phyloP scores from a whole-genome alignment of 2,888 invertebrate genomes.

The Orthosia gracilis region DNA sequence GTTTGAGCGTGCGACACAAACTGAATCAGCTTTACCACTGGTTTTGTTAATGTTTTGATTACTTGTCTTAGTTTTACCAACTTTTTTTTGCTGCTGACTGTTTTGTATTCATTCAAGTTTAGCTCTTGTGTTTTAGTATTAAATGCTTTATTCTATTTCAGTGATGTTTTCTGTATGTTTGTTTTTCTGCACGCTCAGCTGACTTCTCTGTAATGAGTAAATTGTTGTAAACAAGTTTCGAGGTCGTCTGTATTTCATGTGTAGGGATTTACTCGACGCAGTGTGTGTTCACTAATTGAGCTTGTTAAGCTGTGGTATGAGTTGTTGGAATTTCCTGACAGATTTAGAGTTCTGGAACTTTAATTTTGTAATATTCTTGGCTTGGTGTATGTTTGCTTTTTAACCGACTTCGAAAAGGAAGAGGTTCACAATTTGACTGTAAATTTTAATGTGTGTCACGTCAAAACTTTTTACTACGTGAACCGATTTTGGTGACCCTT shows the following conservation, averaged over 20 bases:
- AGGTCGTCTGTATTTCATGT: constrained; percentile 70
- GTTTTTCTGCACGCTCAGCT: constrained; percentile 68
- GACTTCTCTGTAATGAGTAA: constrained; percentile 74
- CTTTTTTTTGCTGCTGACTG: constrained; percentile 65
- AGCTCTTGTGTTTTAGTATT: constrained; percentile 61
- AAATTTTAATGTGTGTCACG: too few relatives aligned
- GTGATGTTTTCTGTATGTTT: constrained; percentile 24
- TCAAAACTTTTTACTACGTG: too few relatives aligned
- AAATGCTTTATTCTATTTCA: constrained; percentile 50
- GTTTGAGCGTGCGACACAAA: constrained; percentile 68
- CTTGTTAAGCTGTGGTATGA: constrained; percentile 52
- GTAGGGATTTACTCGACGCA: constrained; percentile 50
- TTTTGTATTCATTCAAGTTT: constrained; percentile 60
- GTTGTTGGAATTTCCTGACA: constrained; percentile 37
- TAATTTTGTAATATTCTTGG: constrained; percentile 15
- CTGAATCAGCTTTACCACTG: constrained; percentile 74
- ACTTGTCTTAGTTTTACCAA: constrained; percentile 75
- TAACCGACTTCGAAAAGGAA: too few relatives aligned
- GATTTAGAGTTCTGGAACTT: constrained; percentile 36
- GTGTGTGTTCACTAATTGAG: constrained; percentile 55
- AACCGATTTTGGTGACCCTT: too few relatives aligned
- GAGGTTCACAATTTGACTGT: too few relatives aligned
- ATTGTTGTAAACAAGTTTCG: constrained; percentile 76
- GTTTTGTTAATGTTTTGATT: constrained; percentile 74
- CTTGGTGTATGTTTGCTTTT: background rate